Evolutionary conservation across 2,113 vertebrate species (phyloP), one percentile per base, ranked within the genome.

Genomic region (Pogona vitticeps): DNA sequence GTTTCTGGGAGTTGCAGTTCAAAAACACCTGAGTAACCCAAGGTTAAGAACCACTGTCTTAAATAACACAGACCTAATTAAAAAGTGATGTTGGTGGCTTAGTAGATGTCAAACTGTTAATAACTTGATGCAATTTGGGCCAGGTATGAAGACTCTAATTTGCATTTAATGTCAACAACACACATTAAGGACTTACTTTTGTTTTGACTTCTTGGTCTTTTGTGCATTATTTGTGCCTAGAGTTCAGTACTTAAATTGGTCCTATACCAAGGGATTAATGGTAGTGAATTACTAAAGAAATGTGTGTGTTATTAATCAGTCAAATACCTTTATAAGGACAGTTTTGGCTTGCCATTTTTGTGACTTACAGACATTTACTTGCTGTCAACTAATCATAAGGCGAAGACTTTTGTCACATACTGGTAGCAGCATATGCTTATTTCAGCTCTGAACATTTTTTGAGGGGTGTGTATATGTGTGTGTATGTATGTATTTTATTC

Each of bases 321-420:
- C 0, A 46, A 96, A 94, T 95, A 94, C 89, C 88, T 95, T 95
- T 96, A 96, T 92, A 94, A 92, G 93, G 91, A 94, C 91, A 92
- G 92, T 90, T 94, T 94, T 87, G 95, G 82, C 91, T 92, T 95
- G 95, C 96, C 94, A 96, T 97, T 97, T 97, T 95, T 86, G n/a
- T 95, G 82, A 95, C 90, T 88, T 94, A 97, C 95, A 98, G 97
- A 95, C 97, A 97, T 98, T 98, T 98, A 88, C 86, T 94, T 82
- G 90, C 94, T 94, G 95, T 96, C 97, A 97, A 96, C 96, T 97
- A n/a, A 96, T 96, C 96, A 96, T 89, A 95, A 96, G 95, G 91
- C 93, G 94, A 95, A 92, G 95, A 93, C 87, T 38, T 90, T 90
- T 80, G 91, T 94, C 91, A 93, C 92, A 94, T 88, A 94, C 95